phyloP scores from a whole-genome alignment of 2,888 invertebrate species.

The Temnothorax ravouxi region DNA sequence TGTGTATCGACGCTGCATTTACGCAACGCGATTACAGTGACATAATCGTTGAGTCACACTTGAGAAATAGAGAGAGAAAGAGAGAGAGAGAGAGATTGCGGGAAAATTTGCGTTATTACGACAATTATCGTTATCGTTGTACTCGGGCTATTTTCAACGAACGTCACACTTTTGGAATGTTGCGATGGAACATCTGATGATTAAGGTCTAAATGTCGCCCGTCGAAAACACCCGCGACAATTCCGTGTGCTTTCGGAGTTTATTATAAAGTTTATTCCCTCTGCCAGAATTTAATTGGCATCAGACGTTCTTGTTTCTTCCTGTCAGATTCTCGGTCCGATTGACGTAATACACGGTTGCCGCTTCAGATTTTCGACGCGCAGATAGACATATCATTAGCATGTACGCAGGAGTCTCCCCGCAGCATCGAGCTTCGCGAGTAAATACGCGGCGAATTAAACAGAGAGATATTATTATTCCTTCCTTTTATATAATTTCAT shows the following conservation, averaged over 20 bases:
- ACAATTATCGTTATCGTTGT: background rate
- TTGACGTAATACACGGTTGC: background rate
- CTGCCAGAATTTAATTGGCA: constrained; percentile 44
- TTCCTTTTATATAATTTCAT: background rate
- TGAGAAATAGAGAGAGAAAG: background rate
- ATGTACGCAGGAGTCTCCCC: background rate
- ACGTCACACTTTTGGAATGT: background rate
- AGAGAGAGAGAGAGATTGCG: background rate
- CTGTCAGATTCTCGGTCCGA: background rate
- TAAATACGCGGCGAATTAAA: background rate
- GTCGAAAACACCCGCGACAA: background rate
- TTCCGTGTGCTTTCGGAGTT: background rate
- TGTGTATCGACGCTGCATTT: background rate
- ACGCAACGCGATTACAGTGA: background rate
- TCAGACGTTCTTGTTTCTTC: constrained; percentile 1
- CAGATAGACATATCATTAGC: constrained; percentile 1
- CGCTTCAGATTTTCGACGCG: constrained; percentile 5
- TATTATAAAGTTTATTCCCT: constrained; percentile 27
- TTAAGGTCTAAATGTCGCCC: background rate
- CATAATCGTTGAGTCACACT: background rate
- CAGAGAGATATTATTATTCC: background rate
- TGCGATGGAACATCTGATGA: background rate
- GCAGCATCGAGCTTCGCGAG: background rate
- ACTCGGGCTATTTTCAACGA: too few species aligned
- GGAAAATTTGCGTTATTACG: background rate